Evolutionary conservation across 2,888 invertebrate species (phyloP), one percentile per base, ranked within the genome.

Genomic region (Margaritifera margaritifera): DNA sequence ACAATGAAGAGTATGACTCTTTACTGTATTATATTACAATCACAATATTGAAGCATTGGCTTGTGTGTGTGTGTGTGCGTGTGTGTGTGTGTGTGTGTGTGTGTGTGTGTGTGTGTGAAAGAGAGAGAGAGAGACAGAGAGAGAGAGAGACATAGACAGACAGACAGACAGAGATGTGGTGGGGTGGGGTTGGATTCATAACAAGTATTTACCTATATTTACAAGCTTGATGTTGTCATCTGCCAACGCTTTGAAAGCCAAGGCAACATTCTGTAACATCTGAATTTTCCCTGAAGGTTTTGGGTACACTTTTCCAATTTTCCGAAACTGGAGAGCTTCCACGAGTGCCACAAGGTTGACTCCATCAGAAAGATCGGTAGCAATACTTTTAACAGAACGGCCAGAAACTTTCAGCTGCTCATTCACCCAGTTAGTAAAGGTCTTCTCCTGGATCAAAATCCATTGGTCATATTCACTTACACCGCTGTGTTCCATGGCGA

Each of bases 371-470:
- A 99, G 93, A 90, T 99, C 99, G 81, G 94, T 94, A 22, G 94
- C 94, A 82, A 99, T 91, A 89, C 98, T 96, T 66, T 94, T 91
- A 31, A 98, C 95, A 91, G 94, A 90, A 6, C 82, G 63, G 15
- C 85, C 86, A 20, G 82, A 80, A 4, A 80, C 75, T 64, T 85
- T 81, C 60, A 92, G 81, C 74, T 91, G 91, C 72, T 98, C 98
- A 90, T 98, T 98, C 85, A 98, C 96, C 98, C 98, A 98, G 91
- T 98, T 98, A 81, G 95, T 93, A 84, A 98, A 98, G 55, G 98
- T 98, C 90, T 88, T 89, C 62, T 96, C 77, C 73, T 89, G 89
- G 31, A 89, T 87, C 11, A 70, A 71, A 8, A 97, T 95, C 98
- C 98, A 98, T 59, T 82, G 77, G 61, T 80, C 80, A 50, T 11